Evolutionary conservation across 2,797 vertebrate species (phyloP), one percentile per base, ranked within the genome.

Genomic region (Xerus rutilus): DNA sequence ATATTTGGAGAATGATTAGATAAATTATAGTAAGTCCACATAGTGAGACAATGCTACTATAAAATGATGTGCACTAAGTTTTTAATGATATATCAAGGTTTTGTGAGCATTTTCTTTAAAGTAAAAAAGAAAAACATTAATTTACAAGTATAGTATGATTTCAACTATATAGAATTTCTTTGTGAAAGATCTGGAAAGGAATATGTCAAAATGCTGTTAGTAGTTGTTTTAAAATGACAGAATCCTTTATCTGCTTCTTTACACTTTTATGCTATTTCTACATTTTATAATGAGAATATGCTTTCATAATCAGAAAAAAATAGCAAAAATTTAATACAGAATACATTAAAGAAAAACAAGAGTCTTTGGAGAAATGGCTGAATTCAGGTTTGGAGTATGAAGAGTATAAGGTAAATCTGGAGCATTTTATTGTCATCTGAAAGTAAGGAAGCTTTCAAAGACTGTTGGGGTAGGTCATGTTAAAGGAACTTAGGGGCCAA

Each of bases 281-380:
- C 30, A 83, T 62, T 83, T 65, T 74, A 25, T 39, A 64, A 52
- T 89, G 65, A 92, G 28, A 74, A 67, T 72, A 93, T 69, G 17
- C 12, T 65, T 95, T 87, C 89, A 84, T 65, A 83, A 79, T 86
- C 47, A 83, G 85, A 72, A 84, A 92, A 69, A 57, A 57, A 14
- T 69, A 86, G 21, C 49, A 79, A 92, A 92, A 91, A 69, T 30
- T 86, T 14, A 92, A 89, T 21, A 91, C 0, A 89, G 35, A 96
- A 62, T 76, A 83, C n/a, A 83, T 47, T 70, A 86, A 97, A 94
- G 57, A n/a, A 13, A 78, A 95, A 28, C 7, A 88, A 91, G 69
- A 86, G 8, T 86, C 32, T 59, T 89, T 91, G 21, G 14, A 91
- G 7, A 85, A 94, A 91, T 67, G 28, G 52, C 67, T 92, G 23